A percentile compares a stretch with the other conserved stretches of the same genome.
Evolutionary conservation across 2,113 vertebrate genomes (phyloP).

Genomic region (Patagioenas fasciata): DNA sequence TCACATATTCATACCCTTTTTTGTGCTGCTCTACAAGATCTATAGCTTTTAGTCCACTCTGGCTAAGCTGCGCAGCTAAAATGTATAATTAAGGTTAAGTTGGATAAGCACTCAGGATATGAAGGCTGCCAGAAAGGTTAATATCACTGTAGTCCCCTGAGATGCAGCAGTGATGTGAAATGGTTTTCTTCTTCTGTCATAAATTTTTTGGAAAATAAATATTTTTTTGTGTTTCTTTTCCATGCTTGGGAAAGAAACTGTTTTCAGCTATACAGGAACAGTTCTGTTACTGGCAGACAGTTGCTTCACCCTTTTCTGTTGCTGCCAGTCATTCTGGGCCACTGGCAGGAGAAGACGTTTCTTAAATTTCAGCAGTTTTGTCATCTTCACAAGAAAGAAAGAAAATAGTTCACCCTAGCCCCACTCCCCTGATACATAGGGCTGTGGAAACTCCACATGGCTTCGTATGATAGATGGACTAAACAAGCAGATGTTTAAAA

Average conservation of each 20-base stretch:
- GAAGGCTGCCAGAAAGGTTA: neutral
- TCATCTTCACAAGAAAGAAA: neutral
- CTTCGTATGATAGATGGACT: neutral
- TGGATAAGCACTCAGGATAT: neutral
- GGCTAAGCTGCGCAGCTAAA: neutral
- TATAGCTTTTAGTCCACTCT: neutral
- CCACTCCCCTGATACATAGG: neutral
- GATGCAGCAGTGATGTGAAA: neutral
- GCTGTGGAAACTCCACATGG: neutral
- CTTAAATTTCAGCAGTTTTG: neutral
- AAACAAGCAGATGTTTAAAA: neutral
- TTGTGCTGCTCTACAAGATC: neutral
- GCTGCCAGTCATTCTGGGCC: neutral
- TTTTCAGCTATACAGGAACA: neutral
- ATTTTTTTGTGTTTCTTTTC: neutral
- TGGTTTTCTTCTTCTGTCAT: neutral
- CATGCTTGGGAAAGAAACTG: neutral
- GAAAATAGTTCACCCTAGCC: neutral
- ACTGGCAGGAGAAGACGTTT: neutral
- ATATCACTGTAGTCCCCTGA: neutral
- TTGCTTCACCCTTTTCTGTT: neutral
- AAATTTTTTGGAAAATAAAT: neutral
- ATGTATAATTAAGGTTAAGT: neutral
- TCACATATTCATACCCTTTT: neutral
- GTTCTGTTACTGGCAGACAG: neutral